A percentile compares a stretch with the other conserved stretches of the same genome.
Evolutionary conservation across 2,113 vertebrate species (phyloP).

Genomic region (human (Homo sapiens)): GRCh38 chr2:41339501-41340000

Average conservation of each 20-base stretch:
- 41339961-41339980: neutral
- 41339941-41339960: neutral
- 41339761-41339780: neutral
- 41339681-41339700: neutral
- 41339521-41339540: no score
- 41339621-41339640: neutral
- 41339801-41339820: neutral
- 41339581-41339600: neutral
- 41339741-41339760: neutral
- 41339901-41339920: neutral
- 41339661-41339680: neutral
- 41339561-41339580: no score
- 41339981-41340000: neutral
- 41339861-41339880: neutral
- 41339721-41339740: neutral
- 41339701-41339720: neutral
- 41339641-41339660: neutral
- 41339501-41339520: no score
- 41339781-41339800: neutral
- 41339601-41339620: neutral
- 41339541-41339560: no score
- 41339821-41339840: neutral
- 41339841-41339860: neutral
- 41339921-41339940: neutral
- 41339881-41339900: constrained; percentile 28